These are phyloP conservation scores for Epicampocera succincta DNA, from an alignment of 2,888 invertebrate genomes.

Conservation along the genomic window DNA sequence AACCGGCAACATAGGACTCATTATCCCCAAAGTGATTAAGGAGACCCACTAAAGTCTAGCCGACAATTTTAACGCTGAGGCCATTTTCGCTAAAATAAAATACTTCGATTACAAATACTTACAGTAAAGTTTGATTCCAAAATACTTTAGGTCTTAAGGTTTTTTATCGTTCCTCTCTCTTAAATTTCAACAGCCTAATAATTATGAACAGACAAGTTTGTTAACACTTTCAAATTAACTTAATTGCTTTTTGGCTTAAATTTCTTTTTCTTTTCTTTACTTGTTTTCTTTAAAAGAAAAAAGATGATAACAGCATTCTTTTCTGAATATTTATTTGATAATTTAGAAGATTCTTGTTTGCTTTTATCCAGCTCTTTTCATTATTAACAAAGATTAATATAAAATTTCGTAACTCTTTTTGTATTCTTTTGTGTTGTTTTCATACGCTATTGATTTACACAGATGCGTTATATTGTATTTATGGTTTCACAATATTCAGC, in stretches of 20 bases:
- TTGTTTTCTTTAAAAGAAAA: conserved; percentile 21
- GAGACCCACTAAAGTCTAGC: no score
- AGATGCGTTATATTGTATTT: conserved; percentile 19
- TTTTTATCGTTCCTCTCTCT: no score
- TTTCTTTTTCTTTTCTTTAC: background rate
- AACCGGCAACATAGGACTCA: no score
- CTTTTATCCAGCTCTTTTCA: background rate
- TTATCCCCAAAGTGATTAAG: no score
- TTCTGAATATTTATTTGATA: background rate
- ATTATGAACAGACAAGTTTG: no score
- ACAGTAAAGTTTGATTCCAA: no score
- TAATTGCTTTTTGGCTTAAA: background rate
- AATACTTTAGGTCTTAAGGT: no score
- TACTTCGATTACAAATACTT: no score
- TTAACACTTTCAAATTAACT: conserved; percentile 30
- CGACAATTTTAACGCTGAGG: no score
- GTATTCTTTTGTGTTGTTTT: conserved; percentile 13
- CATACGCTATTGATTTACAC: conserved; percentile 7
- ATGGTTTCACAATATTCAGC: conserved; percentile 55
- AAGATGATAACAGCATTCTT: conserved; percentile 32
- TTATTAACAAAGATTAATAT: background rate
- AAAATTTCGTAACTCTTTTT: background rate
- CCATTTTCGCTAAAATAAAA: no score
- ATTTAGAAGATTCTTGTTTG: no score
- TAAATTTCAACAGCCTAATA: no score